Evolutionary conservation across 1,140 invertebrate genomes (phyloP).

Genomic region (Delia radicum): DNA sequence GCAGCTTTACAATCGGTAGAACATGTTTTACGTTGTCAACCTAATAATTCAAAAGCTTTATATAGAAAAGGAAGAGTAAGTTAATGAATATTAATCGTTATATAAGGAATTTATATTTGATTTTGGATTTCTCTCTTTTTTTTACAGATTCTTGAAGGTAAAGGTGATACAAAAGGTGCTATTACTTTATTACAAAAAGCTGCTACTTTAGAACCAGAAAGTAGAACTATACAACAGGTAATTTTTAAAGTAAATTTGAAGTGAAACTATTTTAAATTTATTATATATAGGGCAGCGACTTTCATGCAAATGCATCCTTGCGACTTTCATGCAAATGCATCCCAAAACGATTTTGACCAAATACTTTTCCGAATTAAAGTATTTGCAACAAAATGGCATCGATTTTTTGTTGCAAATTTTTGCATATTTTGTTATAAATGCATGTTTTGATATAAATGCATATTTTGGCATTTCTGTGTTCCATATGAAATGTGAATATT

Average conservation of each 20-base stretch:
- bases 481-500: no score
- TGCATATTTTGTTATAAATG: no score
- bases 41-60: conserved; percentile 85
- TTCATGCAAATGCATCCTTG: no score
- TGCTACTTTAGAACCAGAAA: conserved; percentile 62
- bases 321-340: no score
- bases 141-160: conserved; percentile 63
- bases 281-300: no score
- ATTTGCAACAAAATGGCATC: no score
- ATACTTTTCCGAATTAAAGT: no score
- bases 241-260: background rate
- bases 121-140: background rate
- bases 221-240: conserved; percentile 58
- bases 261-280: no score
- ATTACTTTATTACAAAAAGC: conserved; percentile 62
- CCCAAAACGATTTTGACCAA: no score
- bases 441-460: no score
- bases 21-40: conserved; percentile 77
- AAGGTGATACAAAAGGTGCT: conserved; percentile 65
- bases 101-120: background rate
- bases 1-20: conserved; percentile 79
- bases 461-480: no score
- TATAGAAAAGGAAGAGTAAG: conserved; percentile 78
- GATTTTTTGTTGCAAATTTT: no score
- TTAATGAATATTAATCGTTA: background rate